phyloP scores from a whole-genome alignment of 2,888 invertebrate genomes.

The Gymnosoma rotundatum region DNA sequence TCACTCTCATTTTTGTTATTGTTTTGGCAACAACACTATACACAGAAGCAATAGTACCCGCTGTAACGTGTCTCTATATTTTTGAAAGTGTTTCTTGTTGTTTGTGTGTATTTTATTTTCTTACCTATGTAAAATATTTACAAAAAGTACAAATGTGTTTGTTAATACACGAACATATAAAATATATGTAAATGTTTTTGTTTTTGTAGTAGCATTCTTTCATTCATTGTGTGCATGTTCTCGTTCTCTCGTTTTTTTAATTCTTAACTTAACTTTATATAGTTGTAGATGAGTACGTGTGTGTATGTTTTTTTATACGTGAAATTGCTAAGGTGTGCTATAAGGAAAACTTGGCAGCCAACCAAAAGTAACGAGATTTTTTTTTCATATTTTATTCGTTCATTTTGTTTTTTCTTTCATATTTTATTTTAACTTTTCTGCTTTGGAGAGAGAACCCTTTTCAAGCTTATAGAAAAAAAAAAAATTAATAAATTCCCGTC shows the following conservation, averaged over 20 bases:
- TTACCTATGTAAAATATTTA: conserved; percentile 56
- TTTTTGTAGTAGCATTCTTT: conserved; percentile 1
- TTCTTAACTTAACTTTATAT: conserved; percentile 28
- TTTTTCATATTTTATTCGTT: conserved; percentile 54
- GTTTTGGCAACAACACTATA: background rate
- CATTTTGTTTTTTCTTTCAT: conserved; percentile 57
- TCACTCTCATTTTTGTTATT: conserved; percentile 36
- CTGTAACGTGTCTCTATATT: conserved; percentile 33
- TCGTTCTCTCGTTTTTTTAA: conserved; percentile 66
- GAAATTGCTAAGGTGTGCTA: conserved; percentile 78
- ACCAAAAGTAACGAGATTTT: conserved; percentile 79
- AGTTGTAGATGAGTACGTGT: conserved; percentile 49
- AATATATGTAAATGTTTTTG: background rate
- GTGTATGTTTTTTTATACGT: conserved; percentile 62
- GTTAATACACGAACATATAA: background rate
- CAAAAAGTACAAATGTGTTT: conserved; percentile 10
- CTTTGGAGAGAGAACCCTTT: conserved; percentile 65
- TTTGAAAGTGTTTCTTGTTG: conserved; percentile 35
- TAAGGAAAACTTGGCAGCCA: conserved; percentile 80
- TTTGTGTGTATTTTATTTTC: conserved; percentile 23
- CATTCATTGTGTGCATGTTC: conserved; percentile 49
- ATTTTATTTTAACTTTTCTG: conserved; percentile 33
- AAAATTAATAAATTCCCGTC: conserved; percentile 74
- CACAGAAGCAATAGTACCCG: conserved; percentile 14
- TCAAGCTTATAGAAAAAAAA: conserved; percentile 45